Base-by-base conservation (phyloP, 2,797 vertebrate genomes). In the Pampus argenteus region DNA sequence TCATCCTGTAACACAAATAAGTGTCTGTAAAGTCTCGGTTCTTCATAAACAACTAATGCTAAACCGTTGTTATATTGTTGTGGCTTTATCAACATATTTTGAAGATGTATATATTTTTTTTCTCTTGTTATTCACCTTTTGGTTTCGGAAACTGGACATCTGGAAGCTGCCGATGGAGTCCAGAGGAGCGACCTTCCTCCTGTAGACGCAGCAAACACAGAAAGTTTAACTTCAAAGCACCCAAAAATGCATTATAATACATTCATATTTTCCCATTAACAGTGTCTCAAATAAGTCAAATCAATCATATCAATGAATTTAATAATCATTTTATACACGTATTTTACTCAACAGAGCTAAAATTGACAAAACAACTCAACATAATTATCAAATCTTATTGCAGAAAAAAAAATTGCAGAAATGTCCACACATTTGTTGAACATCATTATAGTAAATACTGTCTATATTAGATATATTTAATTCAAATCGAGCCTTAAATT, bases 151-250 rank as follows among this genome's bases (percentile, higher is more conserved):
- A 59, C 74, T 74, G 40, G 90, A 88, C 76, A 92, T 83, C 15
- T 92, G 81, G 62, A 92, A 93, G 65, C 89, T 58, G 17, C 94
- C 87, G 2, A 95, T 93, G 20, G 91, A 70, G 76, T 95, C 94
- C 66, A 95, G 65, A 54, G 92, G 95, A 76, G 86, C 83, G 0
- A 93, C 84, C 36, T 92, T 94, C 69, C 87, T 91, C 86, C 94
- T 95, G 69, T 14, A 22, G 48, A 70, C 14, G 26, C 26, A 57
- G 13, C 5, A 34, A 28, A 2, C 38, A 31, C n/a, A 17, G 15
- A 57, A 23, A 44, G 14, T 2, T 36, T 63, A 17, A 67, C 23
- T 47, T 26, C 2, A 58, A 57, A 58, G 45, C 5, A 15, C 4
- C 38, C 51, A 3, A 62, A 40, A n/a, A 56, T 25, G 2, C 17